phyloP scores from a whole-genome alignment of 2,797 vertebrate species.

The Microcaecilia unicolor region DNA sequence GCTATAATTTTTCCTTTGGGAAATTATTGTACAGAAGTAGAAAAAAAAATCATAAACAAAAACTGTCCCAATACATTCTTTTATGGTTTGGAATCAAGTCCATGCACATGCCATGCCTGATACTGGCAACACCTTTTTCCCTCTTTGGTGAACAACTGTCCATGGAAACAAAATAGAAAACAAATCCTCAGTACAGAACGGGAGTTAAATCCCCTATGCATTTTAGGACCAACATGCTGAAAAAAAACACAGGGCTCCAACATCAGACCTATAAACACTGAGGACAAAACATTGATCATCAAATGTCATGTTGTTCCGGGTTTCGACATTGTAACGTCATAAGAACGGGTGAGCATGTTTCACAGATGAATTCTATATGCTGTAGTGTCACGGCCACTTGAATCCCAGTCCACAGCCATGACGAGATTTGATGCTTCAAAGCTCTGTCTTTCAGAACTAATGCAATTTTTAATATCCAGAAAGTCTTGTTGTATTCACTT shows the following conservation, averaged over 20 bases:
- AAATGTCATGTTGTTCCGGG: slow-evolving; percentile 41
- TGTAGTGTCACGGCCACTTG: slow-evolving; percentile 38
- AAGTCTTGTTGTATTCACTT: slow-evolving; percentile 82
- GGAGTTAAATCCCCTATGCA: slow-evolving; percentile 32
- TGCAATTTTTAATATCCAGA: slow-evolving; percentile 71
- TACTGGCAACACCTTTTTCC: slow-evolving; percentile 63
- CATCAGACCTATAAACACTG: slow-evolving; percentile 48
- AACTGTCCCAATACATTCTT: too few relatives aligned
- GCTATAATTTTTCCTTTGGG: neutral
- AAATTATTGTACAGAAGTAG: neutral
- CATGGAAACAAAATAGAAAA: slow-evolving; percentile 12
- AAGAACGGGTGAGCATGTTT: slow-evolving; percentile 31
- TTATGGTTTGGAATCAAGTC: slow-evolving; percentile 52
- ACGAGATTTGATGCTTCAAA: slow-evolving; percentile 60
- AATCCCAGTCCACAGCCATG: slow-evolving; percentile 47
- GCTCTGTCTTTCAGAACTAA: slow-evolving; percentile 59
- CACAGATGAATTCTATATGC: slow-evolving; percentile 42
- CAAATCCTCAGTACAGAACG: slow-evolving; percentile 35
- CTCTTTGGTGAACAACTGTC: slow-evolving; percentile 32
- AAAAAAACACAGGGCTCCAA: slow-evolving; percentile 42
- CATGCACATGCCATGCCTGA: slow-evolving; percentile 62
- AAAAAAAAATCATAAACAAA: neutral
- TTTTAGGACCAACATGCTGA: slow-evolving; percentile 44
- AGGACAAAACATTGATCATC: slow-evolving; percentile 49
- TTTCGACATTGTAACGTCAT: slow-evolving; percentile 46